Percentiles rank a stretch among this genome's conserved stretches.
These are phyloP conservation scores for Atta colombica DNA, from an alignment of 1,140 invertebrate species.

Conservation along the genomic window DNA sequence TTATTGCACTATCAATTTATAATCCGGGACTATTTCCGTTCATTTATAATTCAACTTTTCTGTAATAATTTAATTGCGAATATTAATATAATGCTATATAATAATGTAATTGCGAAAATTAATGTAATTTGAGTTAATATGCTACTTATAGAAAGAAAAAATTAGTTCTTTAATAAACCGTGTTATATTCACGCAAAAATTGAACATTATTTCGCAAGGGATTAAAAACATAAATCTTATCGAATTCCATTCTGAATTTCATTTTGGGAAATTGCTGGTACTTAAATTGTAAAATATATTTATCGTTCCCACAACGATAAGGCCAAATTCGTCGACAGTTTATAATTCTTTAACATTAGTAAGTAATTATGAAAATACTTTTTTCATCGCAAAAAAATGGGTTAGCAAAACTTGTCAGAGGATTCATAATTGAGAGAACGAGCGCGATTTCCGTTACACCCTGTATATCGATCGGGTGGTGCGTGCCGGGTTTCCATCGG, in stretches of 20 bases:
- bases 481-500: slow-evolving; percentile 52
- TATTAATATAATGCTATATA: background rate
- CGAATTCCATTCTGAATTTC: slow-evolving; percentile 8
- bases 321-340: background rate
- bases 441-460: slow-evolving; percentile 35
- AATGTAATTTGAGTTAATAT: background rate
- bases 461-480: slow-evolving; percentile 31
- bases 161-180: slow-evolving; percentile 10
- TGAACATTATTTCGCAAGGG: slow-evolving; percentile 7
- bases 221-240: background rate
- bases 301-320: background rate
- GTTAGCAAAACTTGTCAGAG: background rate
- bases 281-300: background rate
- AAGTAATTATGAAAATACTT: background rate
- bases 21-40: background rate
- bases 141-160: background rate
- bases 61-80: background rate
- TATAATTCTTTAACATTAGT: background rate
- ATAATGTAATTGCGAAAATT: background rate
- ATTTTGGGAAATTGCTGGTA: background rate
- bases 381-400: background rate
- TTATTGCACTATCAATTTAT: background rate
- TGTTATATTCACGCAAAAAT: background rate
- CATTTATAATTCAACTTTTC: slow-evolving; percentile 4
- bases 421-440: slow-evolving; percentile 29